phyloP scores from a whole-genome alignment of 2,888 invertebrate genomes.

The Boloria selene region DNA sequence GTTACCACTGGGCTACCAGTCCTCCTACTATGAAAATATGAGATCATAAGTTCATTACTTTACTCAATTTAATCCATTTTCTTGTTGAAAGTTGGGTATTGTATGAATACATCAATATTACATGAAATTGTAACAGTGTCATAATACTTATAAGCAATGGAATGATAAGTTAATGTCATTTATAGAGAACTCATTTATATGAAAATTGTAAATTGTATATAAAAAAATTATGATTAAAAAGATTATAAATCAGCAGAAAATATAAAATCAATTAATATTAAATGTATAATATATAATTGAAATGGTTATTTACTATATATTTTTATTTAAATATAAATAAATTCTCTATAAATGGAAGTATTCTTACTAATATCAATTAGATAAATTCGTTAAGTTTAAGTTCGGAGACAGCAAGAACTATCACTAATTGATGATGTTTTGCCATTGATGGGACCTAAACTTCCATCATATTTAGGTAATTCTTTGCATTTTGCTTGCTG shows the following conservation, averaged over 20 bases:
- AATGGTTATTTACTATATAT: not conserved
- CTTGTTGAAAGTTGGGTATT: too few species aligned
- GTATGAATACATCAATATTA: not conserved
- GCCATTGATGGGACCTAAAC: conserved; percentile 87
- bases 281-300: not conserved
- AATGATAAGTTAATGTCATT: conserved; percentile 47
- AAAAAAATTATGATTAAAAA: conserved; percentile 16
- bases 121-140: conserved; percentile 56
- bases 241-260: conserved; percentile 15
- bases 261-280: not conserved
- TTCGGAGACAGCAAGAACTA: conserved; percentile 83
- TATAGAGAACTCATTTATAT: conserved; percentile 46
- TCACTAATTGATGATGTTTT: conserved; percentile 87
- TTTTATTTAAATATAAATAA: conserved; percentile 25
- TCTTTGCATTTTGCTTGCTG: conserved; percentile 94
- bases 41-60: too few species aligned
- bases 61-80: too few species aligned
- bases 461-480: conserved; percentile 88
- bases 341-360: conserved; percentile 25
- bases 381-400: conserved; percentile 54
- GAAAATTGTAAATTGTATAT: conserved; percentile 21
- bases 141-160: conserved; percentile 61
- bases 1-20: too few species aligned
- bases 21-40: too few species aligned
- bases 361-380: conserved; percentile 50